These are phyloP conservation scores for Balaenoptera acutorostrata DNA, from an alignment of 2,113 vertebrate species.

Conservation along the genomic window DNA sequence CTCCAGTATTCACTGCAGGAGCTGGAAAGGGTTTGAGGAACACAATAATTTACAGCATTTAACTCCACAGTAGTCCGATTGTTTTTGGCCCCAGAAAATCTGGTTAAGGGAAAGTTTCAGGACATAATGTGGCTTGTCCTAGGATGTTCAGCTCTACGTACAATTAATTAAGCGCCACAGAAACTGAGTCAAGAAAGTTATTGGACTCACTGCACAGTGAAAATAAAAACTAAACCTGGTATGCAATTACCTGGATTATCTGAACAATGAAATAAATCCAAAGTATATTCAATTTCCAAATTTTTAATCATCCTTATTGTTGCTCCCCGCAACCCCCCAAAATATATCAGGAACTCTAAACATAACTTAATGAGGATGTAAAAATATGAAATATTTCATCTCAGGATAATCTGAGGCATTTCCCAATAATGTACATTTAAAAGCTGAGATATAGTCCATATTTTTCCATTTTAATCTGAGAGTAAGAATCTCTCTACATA, in stretches of 20 bases:
- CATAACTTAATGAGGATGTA: neutral
- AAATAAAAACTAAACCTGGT: neutral
- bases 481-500: neutral
- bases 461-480: neutral
- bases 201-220: neutral
- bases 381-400: neutral
- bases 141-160: neutral
- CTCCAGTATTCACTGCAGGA: slow-evolving; percentile 30
- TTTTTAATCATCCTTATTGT: neutral
- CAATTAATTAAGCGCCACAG: neutral
- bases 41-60: slow-evolving; percentile 26
- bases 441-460: neutral
- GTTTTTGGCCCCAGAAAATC: slow-evolving; percentile 32
- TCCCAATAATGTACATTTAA: neutral
- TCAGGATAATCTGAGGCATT: neutral
- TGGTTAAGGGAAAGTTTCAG: neutral
- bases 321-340: neutral
- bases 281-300: neutral
- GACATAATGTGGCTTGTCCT: neutral
- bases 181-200: slow-evolving; percentile 30
- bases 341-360: neutral
- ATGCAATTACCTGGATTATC: neutral
- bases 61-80: slow-evolving; percentile 52
- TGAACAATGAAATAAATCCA: neutral
- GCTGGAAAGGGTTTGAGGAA: neutral